phyloP scores from a whole-genome alignment of 2,888 invertebrate genomes.

The Phalangium opilio region DNA sequence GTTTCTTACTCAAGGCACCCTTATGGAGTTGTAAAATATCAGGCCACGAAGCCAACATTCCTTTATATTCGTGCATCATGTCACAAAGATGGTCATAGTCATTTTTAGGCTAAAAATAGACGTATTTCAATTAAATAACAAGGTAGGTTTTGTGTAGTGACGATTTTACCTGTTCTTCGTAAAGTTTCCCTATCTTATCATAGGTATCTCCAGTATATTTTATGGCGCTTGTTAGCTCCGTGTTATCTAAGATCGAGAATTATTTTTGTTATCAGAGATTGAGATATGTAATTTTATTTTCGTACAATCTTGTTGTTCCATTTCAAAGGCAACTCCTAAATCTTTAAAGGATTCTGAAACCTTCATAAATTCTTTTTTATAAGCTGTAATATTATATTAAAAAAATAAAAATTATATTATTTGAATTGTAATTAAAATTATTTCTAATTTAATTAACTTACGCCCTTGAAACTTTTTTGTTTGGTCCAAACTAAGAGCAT shows the following conservation, averaged over 20 bases:
- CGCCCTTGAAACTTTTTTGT: conserved; percentile 66
- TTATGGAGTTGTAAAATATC: conserved; percentile 79
- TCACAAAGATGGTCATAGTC: conserved; percentile 47
- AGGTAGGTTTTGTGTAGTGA: background rate
- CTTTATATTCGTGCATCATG: conserved; percentile 83
- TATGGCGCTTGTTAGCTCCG: conserved; percentile 52
- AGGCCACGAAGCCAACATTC: conserved; percentile 75
- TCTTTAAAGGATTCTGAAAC: conserved; percentile 72
- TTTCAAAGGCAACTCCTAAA: conserved; percentile 65
- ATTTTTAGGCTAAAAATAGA: conserved; percentile 40
- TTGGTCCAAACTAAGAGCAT: conserved; percentile 65
- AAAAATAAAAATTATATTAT: background rate
- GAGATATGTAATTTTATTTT: no score
- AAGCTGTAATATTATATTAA: background rate
- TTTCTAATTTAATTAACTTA: conserved; percentile 25
- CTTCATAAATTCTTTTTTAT: conserved; percentile 57
- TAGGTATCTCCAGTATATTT: conserved; percentile 77
- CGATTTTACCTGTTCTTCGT: conserved; percentile 54
- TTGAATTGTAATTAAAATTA: background rate
- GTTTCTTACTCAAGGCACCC: conserved; percentile 59
- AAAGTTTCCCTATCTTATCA: conserved; percentile 71
- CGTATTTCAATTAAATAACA: background rate
- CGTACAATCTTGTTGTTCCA: conserved; percentile 36
- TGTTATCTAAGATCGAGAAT: no score
- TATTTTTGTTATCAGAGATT: no score